Base-by-base conservation (phyloP, 2,113 vertebrate species). In the Cichladusa arquata region DNA sequence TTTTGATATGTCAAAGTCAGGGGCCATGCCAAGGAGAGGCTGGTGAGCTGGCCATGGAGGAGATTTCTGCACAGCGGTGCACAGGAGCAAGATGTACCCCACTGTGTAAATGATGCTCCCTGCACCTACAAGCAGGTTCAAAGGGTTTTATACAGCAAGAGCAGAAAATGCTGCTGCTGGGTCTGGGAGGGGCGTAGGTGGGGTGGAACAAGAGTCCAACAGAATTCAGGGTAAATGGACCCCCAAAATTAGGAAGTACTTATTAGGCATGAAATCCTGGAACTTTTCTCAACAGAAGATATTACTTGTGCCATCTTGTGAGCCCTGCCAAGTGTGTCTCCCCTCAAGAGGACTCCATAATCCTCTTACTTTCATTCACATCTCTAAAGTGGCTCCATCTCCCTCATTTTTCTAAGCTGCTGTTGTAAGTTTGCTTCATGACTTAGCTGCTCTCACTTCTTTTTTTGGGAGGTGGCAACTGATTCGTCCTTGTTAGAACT, bases 1-100 rank as follows among this genome's bases (percentile, higher is more conserved):
- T 51, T 91, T 90, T 94, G 85, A 77, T 97, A 80, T 92, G 74
- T 90, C 90, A 93, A 92, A 83, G 90, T 86, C 91, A 87, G 88
- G 50, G 74, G 44, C 86, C 91, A 65, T 92, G 94, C 97, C 98
- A 97, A 95, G 87, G 88, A 92, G 81, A 93, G 90, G 90, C 93
- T 88, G 97, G 90, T 3, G 93, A 94, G 93, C 96, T 77, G 69
- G 96, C 96, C 91, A 54, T 64, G 36, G 92, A 64, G 81, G 92
- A 64, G 82, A 36, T 94, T 94, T 97, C 95, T 96, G 95, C 93
- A 74, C 97, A 95, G 97, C 95, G 96, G 94, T 94, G 96, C 48
- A 67, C 97, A 97, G 96, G 90, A 97, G 96, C 93, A 96, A 58
- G 88, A 93, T 71, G 94, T 88, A 40, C 94, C 97, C 96, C 92